Evolutionary conservation across 2,113 vertebrate genomes (phyloP).

Genomic region (Canis aureus): DNA sequence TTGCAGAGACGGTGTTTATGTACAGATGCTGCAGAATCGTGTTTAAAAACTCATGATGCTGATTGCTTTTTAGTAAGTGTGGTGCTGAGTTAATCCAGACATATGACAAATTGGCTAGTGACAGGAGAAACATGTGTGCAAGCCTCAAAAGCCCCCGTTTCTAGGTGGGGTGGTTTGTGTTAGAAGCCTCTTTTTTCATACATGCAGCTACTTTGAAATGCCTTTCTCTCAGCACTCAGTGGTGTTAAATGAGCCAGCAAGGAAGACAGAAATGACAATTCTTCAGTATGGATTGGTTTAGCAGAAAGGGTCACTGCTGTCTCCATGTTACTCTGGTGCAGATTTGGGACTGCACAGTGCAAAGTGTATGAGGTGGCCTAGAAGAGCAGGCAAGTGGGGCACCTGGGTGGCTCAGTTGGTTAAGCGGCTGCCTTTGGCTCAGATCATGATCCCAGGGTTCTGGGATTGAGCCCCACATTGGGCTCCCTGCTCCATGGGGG

Average conservation of each 20-base stretch:
- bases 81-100: background rate
- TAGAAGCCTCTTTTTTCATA: background rate
- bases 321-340: too few relatives aligned
- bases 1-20: background rate
- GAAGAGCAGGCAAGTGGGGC: background rate
- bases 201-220: conserved; percentile 3
- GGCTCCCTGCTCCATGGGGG: too few relatives aligned
- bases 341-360: background rate
- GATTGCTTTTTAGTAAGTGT: background rate
- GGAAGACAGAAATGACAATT: background rate
- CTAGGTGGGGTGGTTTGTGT: background rate
- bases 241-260: background rate
- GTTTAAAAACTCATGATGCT: background rate
- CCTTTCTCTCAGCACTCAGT: background rate
- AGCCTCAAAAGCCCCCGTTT: background rate
- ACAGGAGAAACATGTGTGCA: background rate
- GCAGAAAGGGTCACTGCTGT: background rate
- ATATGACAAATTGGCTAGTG: background rate
- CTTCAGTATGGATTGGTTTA: background rate
- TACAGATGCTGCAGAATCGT: background rate
- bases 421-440: too few relatives aligned
- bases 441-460: too few relatives aligned
- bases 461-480: too few relatives aligned
- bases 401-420: too few relatives aligned
- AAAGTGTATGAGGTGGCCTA: background rate